Conservation (phyloP, 2,797 vertebrate species). For the Sylvia borin region DNA sequence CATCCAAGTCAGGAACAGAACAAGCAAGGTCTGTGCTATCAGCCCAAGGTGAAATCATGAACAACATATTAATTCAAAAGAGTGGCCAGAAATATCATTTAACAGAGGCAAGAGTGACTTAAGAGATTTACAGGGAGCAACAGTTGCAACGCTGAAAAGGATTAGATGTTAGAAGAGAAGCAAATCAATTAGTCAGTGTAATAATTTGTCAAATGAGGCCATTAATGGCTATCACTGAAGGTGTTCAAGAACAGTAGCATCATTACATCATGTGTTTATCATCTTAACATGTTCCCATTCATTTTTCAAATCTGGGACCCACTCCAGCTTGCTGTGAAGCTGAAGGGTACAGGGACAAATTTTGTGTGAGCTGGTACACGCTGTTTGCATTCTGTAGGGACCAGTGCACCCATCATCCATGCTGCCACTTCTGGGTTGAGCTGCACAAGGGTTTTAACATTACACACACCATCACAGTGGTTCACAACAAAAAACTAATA, state of each 20-base stretch:
- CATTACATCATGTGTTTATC: constrained; percentile 25
- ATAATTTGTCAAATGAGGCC: constrained; percentile 34
- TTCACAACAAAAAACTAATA: neutral
- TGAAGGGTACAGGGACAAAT: neutral
- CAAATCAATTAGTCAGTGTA: constrained; percentile 25
- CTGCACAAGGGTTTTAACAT: neutral
- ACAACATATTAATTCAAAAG: neutral
- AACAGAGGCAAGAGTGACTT: constrained; percentile 6
- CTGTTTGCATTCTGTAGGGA: neutral
- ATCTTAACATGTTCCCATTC: neutral
- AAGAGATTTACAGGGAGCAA: neutral
- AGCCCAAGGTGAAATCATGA: constrained; percentile 18
- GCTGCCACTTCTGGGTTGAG: neutral
- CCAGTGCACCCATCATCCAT: neutral
- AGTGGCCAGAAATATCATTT: neutral
- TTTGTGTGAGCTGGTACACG: neutral
- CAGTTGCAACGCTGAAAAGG: neutral
- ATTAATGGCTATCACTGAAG: neutral
- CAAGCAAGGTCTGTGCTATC: neutral
- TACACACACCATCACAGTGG: neutral
- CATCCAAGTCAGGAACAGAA: neutral
- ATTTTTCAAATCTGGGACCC: neutral
- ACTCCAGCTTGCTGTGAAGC: neutral
- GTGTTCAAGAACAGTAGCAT: neutral
- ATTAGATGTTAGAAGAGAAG: neutral